phyloP scores from a whole-genome alignment of 1,140 invertebrate species.

The Drosophila insularis region DNA sequence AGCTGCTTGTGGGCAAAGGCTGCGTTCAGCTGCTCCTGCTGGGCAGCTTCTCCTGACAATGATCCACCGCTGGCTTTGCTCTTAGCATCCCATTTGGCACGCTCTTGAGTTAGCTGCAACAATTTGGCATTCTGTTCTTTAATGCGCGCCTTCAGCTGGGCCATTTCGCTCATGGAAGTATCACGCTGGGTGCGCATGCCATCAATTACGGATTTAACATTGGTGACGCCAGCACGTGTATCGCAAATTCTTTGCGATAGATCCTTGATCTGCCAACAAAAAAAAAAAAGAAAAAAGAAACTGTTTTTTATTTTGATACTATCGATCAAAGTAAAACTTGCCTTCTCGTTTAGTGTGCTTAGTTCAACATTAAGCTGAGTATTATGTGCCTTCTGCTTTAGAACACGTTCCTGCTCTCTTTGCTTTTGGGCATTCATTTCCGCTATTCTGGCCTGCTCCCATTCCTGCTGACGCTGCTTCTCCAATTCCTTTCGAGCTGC shows the following conservation, averaged over 20 bases:
- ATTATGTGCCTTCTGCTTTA: slow-evolving; percentile 95
- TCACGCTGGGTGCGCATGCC: slow-evolving; percentile 96
- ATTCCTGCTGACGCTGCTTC: slow-evolving; percentile 96
- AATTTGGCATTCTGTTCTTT: slow-evolving; percentile 93
- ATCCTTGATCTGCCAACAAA: slow-evolving; percentile 86
- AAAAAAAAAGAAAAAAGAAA: too few relatives aligned
- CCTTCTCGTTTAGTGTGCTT: slow-evolving; percentile 88
- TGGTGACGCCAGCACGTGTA: slow-evolving; percentile 93
- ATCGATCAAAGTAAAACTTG: slow-evolving; percentile 6
- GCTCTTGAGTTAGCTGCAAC: slow-evolving; percentile 91
- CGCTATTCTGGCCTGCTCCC: slow-evolving; percentile 96
- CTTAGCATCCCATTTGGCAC: slow-evolving; percentile 90
- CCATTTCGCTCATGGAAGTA: slow-evolving; percentile 94
- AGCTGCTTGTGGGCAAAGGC: slow-evolving; percentile 83
- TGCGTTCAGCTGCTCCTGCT: slow-evolving; percentile 76
- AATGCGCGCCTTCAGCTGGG: slow-evolving; percentile 91
- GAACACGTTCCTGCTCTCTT: slow-evolving; percentile 93
- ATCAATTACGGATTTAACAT: slow-evolving; percentile 97
- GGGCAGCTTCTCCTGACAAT: slow-evolving; percentile 45
- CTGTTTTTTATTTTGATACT: too few relatives aligned
- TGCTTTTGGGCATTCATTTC: slow-evolving; percentile 93
- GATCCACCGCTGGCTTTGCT: slow-evolving; percentile 75
- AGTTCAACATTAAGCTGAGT: slow-evolving; percentile 87
- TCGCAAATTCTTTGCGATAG: slow-evolving; percentile 94
- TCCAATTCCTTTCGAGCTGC: slow-evolving; percentile 94